Evolutionary conservation across 2,113 vertebrate species (phyloP), one percentile per base, ranked within the genome.

Genomic region (Hyla sarda): DNA sequence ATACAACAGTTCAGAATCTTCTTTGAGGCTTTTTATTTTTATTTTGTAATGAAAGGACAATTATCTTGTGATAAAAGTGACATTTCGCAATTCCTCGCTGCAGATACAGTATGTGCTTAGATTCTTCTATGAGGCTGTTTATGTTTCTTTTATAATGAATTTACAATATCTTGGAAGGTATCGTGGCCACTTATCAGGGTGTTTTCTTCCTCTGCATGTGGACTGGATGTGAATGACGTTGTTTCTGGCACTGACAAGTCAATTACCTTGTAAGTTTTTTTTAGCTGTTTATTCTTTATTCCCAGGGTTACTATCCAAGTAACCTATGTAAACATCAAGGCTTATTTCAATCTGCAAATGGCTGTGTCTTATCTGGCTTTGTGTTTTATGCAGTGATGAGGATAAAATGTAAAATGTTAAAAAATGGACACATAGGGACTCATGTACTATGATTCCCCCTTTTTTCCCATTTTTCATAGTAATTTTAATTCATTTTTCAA

Each of bases 131-230:
- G 41, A 47, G 41, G 72, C n/a, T 75, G n/a, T 8, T 48, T 30
- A 45, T 75, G 47, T 75, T 25, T 75, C 5, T 48, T 32, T 76
- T 30, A 76, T 30, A 52, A 19, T 52, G 17, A 50, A 11, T 8
- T 21, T n/a, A 21, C 48, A 21, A 52, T 52, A 76, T 30, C 48
- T 21, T 48, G 16, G 28, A 30, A 48, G 28, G 23, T 41, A 54
- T 77, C 75, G 52, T 32, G 54, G 23, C 45, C 25, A 30, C 48
- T 28, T 75, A 28, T 32, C 48, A 32, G 75, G 75, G 75, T 77
- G 75, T 77, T 77, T 77, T 77, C 75, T 77, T 77, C 75, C 75
- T 54, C 30, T 54, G 54, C 75, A 77, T 56, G 48, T 77, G 48
- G 23, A 19, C 75, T 77, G 75, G 75, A 77, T 77, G 48, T 77